Base-by-base conservation (phyloP, 2,888 invertebrate species). In the Folsomia manolachei region DNA sequence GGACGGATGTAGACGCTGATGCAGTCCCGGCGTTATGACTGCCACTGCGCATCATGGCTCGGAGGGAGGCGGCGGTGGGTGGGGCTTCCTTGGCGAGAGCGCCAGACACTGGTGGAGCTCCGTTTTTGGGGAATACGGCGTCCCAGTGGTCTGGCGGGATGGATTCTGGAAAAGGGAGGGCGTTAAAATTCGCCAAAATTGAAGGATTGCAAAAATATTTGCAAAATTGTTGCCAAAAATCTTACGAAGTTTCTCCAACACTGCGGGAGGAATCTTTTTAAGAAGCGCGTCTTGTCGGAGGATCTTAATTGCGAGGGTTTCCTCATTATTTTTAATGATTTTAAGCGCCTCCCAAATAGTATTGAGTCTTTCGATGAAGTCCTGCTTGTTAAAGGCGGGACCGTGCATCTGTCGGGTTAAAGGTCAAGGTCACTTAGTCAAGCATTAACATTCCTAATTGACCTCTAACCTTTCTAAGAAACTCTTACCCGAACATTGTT, bases 301-400 rank as follows among this genome's bases (percentile, higher is more conserved):
- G 52, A 80, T 71, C 18, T 78, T 73, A 14, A 80, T 73, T 0
- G 78, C 78, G 25, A 80, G 68, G 1, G 75, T 71, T 60, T 80
- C 80, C 24, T 80, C 78, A 68, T 80, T 80, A 27, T 76, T 73
- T 26, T 78, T 78, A 2, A 80, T 62, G 18, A 77, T 72, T 39
- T 75, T 75, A 14, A 80, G 72, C 23, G 78, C 80, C 62, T 80
- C 80, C 80, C 80, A 80, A 4, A 80, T 61, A 1, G 80, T 78
- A 2, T 73, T 66, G 1, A 80, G 51, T 53, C 73, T 39, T 65
- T 80, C 80, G 21, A 79, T 24, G 60, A 80, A 76, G 24, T 79
- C 80, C 26, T 67, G 70, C 65, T 80, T 78, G 53, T 80, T 78
- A 65, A 78, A 80, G 1, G 69, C 70, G 11, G 70, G 71, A 39